Percentiles rank a stretch among this genome's conserved stretches.
Conservation (phyloP, 2,113 vertebrate genomes). For the Camelus dromedarius region DNA sequence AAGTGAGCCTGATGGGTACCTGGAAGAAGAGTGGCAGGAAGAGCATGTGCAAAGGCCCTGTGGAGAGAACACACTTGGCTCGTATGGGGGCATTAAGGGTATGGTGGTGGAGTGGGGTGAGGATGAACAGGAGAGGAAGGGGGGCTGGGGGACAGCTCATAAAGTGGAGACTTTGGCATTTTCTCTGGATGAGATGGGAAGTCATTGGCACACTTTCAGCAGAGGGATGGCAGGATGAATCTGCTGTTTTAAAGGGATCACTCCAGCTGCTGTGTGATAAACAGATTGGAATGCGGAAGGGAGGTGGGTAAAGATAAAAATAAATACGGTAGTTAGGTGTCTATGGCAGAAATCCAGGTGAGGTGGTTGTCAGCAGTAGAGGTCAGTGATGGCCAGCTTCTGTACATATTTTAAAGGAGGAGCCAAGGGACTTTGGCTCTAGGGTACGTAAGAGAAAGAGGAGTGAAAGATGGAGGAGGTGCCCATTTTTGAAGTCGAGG, state of each 20-base stretch:
- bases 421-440: neutral
- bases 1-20: neutral
- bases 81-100: neutral
- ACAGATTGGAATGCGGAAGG: neutral
- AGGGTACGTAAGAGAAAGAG: neutral
- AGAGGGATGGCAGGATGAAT: neutral
- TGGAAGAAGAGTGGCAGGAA: neutral
- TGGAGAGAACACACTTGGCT: neutral
- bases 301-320: neutral
- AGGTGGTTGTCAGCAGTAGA: neutral
- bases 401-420: neutral
- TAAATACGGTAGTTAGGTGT: neutral
- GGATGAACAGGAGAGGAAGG: neutral
- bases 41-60: neutral
- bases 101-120: neutral
- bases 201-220: neutral
- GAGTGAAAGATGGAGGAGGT: neutral
- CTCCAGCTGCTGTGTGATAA: neutral
- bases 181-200: neutral
- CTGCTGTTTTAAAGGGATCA: neutral
- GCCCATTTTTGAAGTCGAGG: neutral
- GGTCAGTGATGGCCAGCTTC: neutral
- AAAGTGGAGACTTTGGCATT: neutral
- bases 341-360: neutral
- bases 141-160: too few species aligned